phyloP scores from a whole-genome alignment of 2,888 invertebrate genomes.

The Hydropsyche betteni region DNA sequence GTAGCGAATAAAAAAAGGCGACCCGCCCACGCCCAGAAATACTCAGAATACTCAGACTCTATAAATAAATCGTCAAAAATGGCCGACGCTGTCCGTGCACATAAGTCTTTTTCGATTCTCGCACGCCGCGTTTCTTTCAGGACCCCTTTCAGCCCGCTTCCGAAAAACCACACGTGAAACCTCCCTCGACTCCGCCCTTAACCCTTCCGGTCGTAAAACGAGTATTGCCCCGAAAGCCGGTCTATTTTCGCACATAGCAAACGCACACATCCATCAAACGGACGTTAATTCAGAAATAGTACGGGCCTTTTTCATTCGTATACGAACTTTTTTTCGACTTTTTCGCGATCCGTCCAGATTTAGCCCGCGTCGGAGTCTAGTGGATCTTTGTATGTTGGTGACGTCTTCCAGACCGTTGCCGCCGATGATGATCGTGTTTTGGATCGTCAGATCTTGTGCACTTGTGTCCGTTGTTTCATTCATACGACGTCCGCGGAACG shows the following conservation, averaged over 20 bases:
- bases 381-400: not conserved
- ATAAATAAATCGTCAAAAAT: slow-evolving; percentile 38
- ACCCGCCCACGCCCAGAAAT: slow-evolving; percentile 44
- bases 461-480: slow-evolving; percentile 24
- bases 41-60: slow-evolving; percentile 43
- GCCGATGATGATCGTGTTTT: slow-evolving; percentile 2
- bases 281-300: too few relatives aligned
- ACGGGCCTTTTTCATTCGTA: too few relatives aligned
- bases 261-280: slow-evolving; percentile 2
- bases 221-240: too few relatives aligned
- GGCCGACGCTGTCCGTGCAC: slow-evolving; percentile 23
- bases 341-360: too few relatives aligned
- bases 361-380: too few relatives aligned
- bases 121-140: slow-evolving; percentile 14
- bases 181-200: too few relatives aligned
- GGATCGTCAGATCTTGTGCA: too few relatives aligned
- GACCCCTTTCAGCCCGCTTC: not conserved
- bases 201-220: slow-evolving; percentile 11
- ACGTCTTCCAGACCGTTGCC: slow-evolving; percentile 33
- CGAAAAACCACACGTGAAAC: not conserved
- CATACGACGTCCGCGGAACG: slow-evolving; percentile 16
- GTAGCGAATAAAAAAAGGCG: slow-evolving; percentile 29
- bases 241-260: too few relatives aligned
- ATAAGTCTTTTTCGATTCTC: slow-evolving; percentile 21
- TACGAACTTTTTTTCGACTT: too few relatives aligned